These are phyloP conservation scores for Agapornis canus DNA, from an alignment of 2,797 vertebrate genomes.

Conservation along the genomic window DNA sequence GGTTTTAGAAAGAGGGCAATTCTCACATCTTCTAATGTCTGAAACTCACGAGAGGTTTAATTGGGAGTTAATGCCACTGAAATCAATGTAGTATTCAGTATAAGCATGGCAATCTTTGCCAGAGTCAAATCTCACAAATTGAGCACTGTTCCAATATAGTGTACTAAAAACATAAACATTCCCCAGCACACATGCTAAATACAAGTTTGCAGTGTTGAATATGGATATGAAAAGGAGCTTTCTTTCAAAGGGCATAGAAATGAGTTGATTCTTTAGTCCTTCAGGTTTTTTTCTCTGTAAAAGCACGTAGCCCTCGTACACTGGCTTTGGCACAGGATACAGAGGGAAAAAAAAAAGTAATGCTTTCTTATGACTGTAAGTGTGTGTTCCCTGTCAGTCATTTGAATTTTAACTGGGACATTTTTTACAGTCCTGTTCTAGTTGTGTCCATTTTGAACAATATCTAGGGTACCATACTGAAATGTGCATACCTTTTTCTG, in stretches of 20 bases:
- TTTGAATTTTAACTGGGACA: neutral
- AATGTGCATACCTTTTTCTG: neutral
- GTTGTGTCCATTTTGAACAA: neutral
- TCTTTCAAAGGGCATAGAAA: constrained; percentile 8
- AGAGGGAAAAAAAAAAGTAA: neutral
- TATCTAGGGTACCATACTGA: neutral
- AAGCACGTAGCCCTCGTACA: constrained; percentile 48
- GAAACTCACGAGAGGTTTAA: neutral
- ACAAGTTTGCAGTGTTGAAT: neutral
- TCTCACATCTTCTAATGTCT: neutral
- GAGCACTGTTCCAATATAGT: neutral
- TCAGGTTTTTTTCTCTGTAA: neutral
- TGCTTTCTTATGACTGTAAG: neutral
- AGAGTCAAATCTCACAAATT: neutral
- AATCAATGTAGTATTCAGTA: neutral
- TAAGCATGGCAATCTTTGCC: neutral
- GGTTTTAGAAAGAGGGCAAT: neutral
- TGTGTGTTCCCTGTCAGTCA: neutral
- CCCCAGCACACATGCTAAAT: neutral
- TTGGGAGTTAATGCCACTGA: neutral
- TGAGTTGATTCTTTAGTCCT: neutral
- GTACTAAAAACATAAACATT: constrained; percentile 18
- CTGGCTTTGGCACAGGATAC: neutral
- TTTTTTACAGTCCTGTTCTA: neutral
- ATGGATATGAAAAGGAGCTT: constrained; percentile 52